Conservation (phyloP, 1,140 invertebrate species). For the Choristoneura fumiferana region DNA sequence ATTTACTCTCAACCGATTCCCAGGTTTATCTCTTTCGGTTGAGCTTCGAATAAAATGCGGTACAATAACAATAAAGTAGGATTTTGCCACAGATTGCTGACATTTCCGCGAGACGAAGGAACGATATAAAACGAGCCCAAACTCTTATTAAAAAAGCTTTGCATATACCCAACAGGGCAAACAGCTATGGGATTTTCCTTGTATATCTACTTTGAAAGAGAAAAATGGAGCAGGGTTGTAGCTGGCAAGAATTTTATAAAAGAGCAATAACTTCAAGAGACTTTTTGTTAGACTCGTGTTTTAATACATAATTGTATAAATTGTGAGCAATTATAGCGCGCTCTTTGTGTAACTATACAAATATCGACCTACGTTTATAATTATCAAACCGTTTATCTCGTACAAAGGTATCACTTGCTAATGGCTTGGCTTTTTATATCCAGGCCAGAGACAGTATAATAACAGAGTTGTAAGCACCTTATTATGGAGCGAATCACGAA, state of each 20-base stretch:
- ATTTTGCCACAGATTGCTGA: conserved; percentile 73
- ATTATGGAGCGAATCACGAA: conserved; percentile 16
- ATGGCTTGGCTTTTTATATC: conserved; percentile 21
- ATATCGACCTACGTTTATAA: conserved; percentile 5
- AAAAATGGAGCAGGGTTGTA: conserved; percentile 24
- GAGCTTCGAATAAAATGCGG: conserved; percentile 67
- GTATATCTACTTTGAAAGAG: conserved; percentile 24
- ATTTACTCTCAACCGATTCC: conserved; percentile 69
- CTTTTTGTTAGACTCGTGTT: no score
- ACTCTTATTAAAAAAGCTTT: conserved; percentile 74
- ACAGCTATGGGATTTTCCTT: conserved; percentile 26
- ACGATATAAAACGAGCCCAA: conserved; percentile 54
- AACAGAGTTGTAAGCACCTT: conserved; percentile 21
- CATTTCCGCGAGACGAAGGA: conserved; percentile 67
- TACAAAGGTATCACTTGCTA: conserved; percentile 18
- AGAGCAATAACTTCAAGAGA: background rate
- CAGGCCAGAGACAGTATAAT: conserved; percentile 26
- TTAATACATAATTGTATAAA: background rate
- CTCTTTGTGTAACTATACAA: conserved; percentile 10
- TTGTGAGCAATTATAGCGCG: conserved; percentile 5
- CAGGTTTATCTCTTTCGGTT: conserved; percentile 65
- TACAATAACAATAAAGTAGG: conserved; percentile 75
- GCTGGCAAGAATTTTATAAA: conserved; percentile 21
- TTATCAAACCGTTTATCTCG: conserved; percentile 17
- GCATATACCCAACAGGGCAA: conserved; percentile 47